Base-by-base conservation (phyloP, 2,888 invertebrate genomes). In the Cybosia mesomella region DNA sequence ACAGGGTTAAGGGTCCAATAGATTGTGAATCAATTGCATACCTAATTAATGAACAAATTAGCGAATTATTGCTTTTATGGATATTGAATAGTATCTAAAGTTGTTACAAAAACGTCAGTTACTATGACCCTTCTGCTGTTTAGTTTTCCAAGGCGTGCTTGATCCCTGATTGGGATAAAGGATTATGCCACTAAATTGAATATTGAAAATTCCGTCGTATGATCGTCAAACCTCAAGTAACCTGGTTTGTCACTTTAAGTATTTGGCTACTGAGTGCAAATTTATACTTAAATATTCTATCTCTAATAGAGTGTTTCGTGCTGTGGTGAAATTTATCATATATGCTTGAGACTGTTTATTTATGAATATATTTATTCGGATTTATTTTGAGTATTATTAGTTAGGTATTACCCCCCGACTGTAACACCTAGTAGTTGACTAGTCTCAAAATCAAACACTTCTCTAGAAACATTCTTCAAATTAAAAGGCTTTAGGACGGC, bases 211-310 rank as follows among this genome's bases (percentile, higher is more conserved):
- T 74, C 68, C 61, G 58, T 66, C 64, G 57, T 74, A 73, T 71
- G 64, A 75, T 72, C 64, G 64, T 18, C 54, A 70, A 64, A 58
- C 55, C 39, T 58, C 22, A 36, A 43, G 67, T 39, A 75, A 82
- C 84, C 78, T n/a, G 76, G 70, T 76, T 81, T 72, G 72, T 77
- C 79, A 79, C 79, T 83, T 76, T 74, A 73, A 63, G 64, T 64
- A 68, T 70, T 76, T 75, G 60, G 32, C 36, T 58, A 10, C n/a
- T n/a, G 61, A 60, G 39, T 66, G 32, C 53, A 71, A 65, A 65
- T 69, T 59, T 69, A 61, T 66, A 70, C 32, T 36, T 68, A 62
- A 63, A 66, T 62, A 66, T 62, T 68, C 65, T 67, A 71, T 49
- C 64, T 58, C 58, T 43, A 54, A 15, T 43, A 55, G n/a, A 28